phyloP scores from a whole-genome alignment of 1,140 invertebrate genomes.

The Charaxes varanes region DNA sequence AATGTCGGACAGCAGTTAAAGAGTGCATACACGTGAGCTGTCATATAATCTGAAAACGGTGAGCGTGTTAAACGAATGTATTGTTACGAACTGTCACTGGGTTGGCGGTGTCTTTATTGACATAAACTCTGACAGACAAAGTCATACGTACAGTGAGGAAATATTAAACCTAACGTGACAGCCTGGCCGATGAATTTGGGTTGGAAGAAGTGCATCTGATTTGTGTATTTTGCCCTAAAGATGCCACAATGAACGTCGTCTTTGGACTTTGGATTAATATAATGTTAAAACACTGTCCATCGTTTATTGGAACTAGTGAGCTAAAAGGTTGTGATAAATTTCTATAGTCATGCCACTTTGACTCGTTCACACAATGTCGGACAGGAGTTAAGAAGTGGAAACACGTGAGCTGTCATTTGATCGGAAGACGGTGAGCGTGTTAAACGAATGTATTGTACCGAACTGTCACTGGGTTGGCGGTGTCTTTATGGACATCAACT shows the following conservation, averaged over 20 bases:
- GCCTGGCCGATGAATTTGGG: no score
- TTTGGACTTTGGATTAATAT: no score
- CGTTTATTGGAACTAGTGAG: no score
- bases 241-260: no score
- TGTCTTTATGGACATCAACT: slow-evolving; percentile 48
- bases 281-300: no score
- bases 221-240: no score
- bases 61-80: slow-evolving; percentile 64
- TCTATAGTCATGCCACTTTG: slow-evolving; percentile 1
- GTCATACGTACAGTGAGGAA: no score
- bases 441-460: slow-evolving; percentile 62
- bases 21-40: slow-evolving; percentile 36
- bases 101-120: slow-evolving; percentile 48
- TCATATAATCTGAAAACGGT: slow-evolving; percentile 54
- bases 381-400: slow-evolving; percentile 17
- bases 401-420: slow-evolving; percentile 51
- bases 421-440: slow-evolving; percentile 58
- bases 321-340: neutral
- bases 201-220: no score
- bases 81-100: slow-evolving; percentile 57
- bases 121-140: slow-evolving; percentile 41
- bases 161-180: no score
- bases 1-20: slow-evolving; percentile 16
- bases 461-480: slow-evolving; percentile 51
- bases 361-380: slow-evolving; percentile 20